These are phyloP conservation scores for Altica lythri DNA, from an alignment of 2,888 invertebrate genomes.

Conservation along the genomic window DNA sequence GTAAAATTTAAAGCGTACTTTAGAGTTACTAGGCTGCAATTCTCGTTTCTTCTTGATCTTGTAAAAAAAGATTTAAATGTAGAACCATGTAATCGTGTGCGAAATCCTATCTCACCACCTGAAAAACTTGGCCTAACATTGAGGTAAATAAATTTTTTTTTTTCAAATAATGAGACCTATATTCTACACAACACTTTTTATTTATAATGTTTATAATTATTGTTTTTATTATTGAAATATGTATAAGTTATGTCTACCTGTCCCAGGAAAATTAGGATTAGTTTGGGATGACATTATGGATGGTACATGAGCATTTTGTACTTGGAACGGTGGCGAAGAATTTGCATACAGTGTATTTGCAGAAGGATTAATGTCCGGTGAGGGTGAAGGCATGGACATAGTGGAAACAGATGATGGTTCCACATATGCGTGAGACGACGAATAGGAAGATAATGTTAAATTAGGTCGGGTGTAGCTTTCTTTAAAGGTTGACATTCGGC, in stretches of 20 bases:
- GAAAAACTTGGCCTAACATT: neutral
- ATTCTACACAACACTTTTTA: neutral
- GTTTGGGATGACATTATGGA: too few relatives aligned
- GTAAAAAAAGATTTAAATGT: slow-evolving; percentile 16
- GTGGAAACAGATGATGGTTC: slow-evolving; percentile 4
- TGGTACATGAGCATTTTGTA: too few relatives aligned
- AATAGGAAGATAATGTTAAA: slow-evolving; percentile 3
- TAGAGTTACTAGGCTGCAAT: slow-evolving; percentile 17
- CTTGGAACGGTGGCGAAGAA: too few relatives aligned
- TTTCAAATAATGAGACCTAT: neutral
- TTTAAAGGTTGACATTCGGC: too few relatives aligned
- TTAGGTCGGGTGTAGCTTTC: too few relatives aligned
- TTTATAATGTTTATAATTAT: neutral
- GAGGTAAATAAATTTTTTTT: neutral
- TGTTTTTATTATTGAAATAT: too few relatives aligned
- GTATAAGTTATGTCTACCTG: too few relatives aligned
- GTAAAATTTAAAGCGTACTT: slow-evolving; percentile 13
- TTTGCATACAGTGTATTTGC: slow-evolving; percentile 4
- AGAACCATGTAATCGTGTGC: neutral
- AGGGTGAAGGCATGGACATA: slow-evolving; percentile 1
- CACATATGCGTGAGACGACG: slow-evolving; percentile 5
- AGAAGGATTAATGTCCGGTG: neutral
- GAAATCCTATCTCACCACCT: neutral
- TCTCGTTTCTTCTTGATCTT: slow-evolving; percentile 16
- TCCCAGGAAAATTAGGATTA: too few relatives aligned